Base-by-base conservation (phyloP, 2,888 invertebrate species). In the Conomelus anceps region DNA sequence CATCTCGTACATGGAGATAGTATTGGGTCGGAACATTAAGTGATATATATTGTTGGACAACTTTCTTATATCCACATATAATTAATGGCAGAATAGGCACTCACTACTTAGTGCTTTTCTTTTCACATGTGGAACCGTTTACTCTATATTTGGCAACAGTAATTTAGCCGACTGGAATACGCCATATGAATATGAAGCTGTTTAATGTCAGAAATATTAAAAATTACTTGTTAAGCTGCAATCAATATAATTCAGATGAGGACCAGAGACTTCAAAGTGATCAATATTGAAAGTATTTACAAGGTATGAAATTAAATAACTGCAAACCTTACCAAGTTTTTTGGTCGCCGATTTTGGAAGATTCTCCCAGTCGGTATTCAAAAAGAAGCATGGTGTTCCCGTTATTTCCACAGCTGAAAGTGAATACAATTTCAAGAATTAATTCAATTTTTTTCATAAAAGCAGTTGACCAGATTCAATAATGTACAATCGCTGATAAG, bases 331-430 rank as follows among this genome's bases (percentile, higher is more conserved):
- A 86, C 86, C 86, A 17, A 86, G 22, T 86, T 86, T 86, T 26
- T 86, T 86, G 3, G 86, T 29, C 22, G 86, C 86, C n/a, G 24
- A 22, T 26, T 86, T 29, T 24, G 23, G 22, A 22, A 89, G 89
- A 22, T 92, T 92, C 24, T 92, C 91, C 23, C 91, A 91, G 86
- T 92, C 92, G 13, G 91, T 90, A 90, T 92, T 92, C 26, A 91
- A 88, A 22, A 92, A 91, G 91, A 94, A 93, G 92, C 94, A 95
- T 0, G 96, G 95, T 26, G 93, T 93, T 23, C 96, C 96, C 90
- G 94, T 94, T 41, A 95, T 93, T 86, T 94, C 94, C 23, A 96
- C 94, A 92, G 95, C 96, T 96, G 92, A 34, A 93, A 93, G n/a
- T n/a, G n/a, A 90, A 87, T 91, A 89, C 89, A 87, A 89, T 88